A percentile compares a stretch with the other conserved stretches of the same genome.
Evolutionary conservation across 2,888 invertebrate genomes (phyloP).

Genomic region (Enchytraeus crypticus): DNA sequence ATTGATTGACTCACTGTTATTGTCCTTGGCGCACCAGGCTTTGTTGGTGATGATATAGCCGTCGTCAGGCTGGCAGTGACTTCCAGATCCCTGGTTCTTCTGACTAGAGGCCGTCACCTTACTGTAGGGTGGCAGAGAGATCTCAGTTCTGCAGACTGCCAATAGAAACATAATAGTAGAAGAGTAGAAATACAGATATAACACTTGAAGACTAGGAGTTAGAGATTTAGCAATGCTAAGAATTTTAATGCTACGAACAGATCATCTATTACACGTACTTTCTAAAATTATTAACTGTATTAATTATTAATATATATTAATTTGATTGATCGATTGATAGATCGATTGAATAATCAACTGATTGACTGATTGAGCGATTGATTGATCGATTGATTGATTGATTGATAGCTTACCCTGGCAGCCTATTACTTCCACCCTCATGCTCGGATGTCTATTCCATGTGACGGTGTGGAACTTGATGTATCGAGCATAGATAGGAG

Average conservation of each 20-base stretch:
- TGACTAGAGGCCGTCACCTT: slow-evolving; percentile 50
- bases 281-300: too few species aligned
- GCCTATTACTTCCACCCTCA: slow-evolving; percentile 52
- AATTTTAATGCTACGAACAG: too few species aligned
- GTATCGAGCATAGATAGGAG: slow-evolving; percentile 51
- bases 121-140: slow-evolving; percentile 51
- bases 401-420: slow-evolving; percentile 48
- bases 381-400: too few species aligned
- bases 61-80: slow-evolving; percentile 52
- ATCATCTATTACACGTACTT: too few species aligned
- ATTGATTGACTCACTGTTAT: slow-evolving; percentile 15
- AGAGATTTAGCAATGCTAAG: too few species aligned
- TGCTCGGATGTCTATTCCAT: slow-evolving; percentile 52
- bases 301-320: too few species aligned
- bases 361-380: too few species aligned
- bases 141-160: slow-evolving; percentile 52
- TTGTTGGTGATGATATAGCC: slow-evolving; percentile 52
- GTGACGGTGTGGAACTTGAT: slow-evolving; percentile 51
- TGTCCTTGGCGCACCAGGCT: slow-evolving; percentile 52
- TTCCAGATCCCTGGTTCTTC: slow-evolving; percentile 45
- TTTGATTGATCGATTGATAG: too few species aligned
- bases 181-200: too few species aligned
- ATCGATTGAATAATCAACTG: too few species aligned
- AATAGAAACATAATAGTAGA: too few species aligned
- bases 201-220: too few species aligned